Conservation (phyloP, 2,113 vertebrate species). For the Melanotaenia duboulayi region DNA sequence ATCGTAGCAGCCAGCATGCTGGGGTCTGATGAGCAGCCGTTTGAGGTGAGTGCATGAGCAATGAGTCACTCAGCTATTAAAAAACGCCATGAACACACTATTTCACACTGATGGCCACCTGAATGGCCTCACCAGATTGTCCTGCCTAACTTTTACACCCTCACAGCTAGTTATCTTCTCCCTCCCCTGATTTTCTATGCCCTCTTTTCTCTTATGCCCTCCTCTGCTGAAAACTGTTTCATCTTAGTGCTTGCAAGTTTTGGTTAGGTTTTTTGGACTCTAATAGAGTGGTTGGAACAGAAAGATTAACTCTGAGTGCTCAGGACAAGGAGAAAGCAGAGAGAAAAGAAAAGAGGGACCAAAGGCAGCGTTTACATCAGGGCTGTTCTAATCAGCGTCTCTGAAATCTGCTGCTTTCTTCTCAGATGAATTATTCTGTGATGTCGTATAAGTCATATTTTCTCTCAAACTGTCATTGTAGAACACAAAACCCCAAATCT, state of each 20-base stretch:
- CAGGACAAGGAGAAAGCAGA: neutral
- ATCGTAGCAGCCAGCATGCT: constrained; percentile 43
- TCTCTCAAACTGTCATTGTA: constrained; percentile 11
- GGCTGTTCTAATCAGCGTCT: constrained; percentile 30
- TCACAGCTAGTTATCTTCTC: neutral
- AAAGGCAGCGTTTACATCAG: constrained; percentile 34
- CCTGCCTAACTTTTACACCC: constrained; percentile 1
- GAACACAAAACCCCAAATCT: neutral
- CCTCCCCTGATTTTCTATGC: constrained; percentile 7
- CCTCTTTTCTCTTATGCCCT: neutral
- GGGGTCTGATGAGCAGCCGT: constrained; percentile 43
- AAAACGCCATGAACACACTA: constrained; percentile 30
- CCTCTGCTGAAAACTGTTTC: constrained; percentile 37
- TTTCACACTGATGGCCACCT: constrained; percentile 23
- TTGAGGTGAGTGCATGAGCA: constrained; percentile 44
- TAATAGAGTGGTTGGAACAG: constrained; percentile 23
- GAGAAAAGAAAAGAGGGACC: constrained; percentile 8
- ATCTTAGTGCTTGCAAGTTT: constrained; percentile 44
- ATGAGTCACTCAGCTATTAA: constrained; percentile 53
- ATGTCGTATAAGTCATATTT: neutral
- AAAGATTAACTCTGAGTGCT: constrained; percentile 28
- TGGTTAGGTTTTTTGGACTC: constrained; percentile 62
- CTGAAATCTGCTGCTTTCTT: constrained; percentile 24
- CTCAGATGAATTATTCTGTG: neutral
- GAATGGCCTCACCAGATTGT: constrained; percentile 23